These are phyloP conservation scores for Onychorhynchus coronatus DNA, from an alignment of 2,113 vertebrate species.

Conservation along the genomic window DNA sequence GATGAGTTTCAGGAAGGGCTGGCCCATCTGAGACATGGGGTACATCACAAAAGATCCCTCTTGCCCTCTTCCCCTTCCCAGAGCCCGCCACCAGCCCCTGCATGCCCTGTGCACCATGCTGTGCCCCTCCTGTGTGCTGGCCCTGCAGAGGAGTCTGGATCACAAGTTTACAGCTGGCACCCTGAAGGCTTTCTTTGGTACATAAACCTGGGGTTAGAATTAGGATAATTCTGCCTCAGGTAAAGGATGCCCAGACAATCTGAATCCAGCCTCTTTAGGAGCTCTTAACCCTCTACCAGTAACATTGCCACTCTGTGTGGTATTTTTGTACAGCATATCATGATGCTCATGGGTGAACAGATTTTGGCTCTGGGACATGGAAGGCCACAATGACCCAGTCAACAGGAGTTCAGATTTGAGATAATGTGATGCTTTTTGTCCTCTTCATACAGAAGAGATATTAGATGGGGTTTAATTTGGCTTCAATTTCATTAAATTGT, in stretches of 20 bases:
- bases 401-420: background rate
- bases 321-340: background rate
- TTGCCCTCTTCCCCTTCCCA: background rate
- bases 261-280: background rate
- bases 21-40: background rate
- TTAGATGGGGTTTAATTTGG: background rate
- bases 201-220: background rate
- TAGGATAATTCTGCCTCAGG: background rate
- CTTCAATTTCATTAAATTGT: background rate
- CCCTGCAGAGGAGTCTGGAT: background rate
- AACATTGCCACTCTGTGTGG: background rate
- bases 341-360: rapidly evolving
- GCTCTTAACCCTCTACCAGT: background rate
- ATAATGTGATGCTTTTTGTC: background rate
- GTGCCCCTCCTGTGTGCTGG: background rate
- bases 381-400: background rate
- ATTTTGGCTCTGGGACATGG: background rate
- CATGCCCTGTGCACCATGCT: rapidly evolving
- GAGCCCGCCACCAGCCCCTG: rapidly evolving
- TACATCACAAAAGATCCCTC: background rate
- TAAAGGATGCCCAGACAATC: background rate
- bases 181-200: background rate
- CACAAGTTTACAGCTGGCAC: rapidly evolving
- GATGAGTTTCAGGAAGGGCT: background rate
- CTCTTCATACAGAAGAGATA: background rate